Conservation (phyloP, 2,797 vertebrate genomes). For the Sebastiscus albofasciatus region DNA sequence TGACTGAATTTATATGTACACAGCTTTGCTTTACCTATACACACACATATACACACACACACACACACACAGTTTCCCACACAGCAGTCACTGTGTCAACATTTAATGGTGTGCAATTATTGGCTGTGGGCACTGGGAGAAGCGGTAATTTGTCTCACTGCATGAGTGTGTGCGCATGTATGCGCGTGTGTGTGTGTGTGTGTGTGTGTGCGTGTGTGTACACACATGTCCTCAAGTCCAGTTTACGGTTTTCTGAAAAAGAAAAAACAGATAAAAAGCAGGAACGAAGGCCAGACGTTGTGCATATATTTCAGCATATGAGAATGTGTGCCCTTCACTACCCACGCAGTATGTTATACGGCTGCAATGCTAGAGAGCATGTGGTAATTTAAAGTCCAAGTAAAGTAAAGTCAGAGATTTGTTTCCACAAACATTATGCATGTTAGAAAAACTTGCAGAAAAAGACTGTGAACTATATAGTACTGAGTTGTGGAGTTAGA, state of each 20-base stretch:
- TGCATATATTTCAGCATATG: not conserved
- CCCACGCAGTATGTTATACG: not conserved
- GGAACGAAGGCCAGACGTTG: not conserved
- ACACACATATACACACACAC: not conserved
- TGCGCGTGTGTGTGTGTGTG: not conserved
- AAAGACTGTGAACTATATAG: no score
- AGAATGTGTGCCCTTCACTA: not conserved
- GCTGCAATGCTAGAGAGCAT: not conserved
- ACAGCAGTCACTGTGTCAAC: not conserved
- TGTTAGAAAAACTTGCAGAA: no score
- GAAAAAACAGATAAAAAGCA: not conserved
- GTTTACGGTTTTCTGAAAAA: not conserved
- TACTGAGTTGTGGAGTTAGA: no score
- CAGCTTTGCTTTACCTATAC: not conserved
- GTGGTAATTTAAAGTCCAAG: not conserved
- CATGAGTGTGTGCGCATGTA: not conserved
- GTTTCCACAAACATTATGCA: no score
- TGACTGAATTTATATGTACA: not conserved
- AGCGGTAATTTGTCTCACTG: conserved; percentile 4
- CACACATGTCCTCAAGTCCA: not conserved
- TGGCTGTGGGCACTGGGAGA: conserved; percentile 17
- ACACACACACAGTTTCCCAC: not conserved
- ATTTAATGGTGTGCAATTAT: conserved; percentile 37
- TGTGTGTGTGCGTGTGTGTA: not conserved
- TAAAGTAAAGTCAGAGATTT: no score